Evolutionary conservation across 2,888 invertebrate species (phyloP), one percentile per base, ranked within the genome.

Genomic region (Callyntrura sp.): DNA sequence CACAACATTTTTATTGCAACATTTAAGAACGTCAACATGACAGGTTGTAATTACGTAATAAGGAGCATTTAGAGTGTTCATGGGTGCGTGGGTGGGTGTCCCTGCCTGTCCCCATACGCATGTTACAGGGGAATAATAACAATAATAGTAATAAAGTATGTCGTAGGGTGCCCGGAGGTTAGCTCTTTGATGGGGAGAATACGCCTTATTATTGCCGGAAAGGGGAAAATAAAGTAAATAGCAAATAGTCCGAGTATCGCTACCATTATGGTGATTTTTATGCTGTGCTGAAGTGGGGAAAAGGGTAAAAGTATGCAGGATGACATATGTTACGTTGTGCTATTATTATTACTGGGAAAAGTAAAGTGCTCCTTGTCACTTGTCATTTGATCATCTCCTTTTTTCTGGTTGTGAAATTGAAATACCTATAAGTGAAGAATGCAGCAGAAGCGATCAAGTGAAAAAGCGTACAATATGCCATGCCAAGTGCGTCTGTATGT

Each of bases 341-440:
- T 14, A 23, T 20, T 45, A 17, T 73, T 73, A 73, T 68, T 68
- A 48, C 68, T 5, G 43, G 28, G 68, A 68, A 78, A 78, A 78
- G 78, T 78, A 78, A 78, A 55, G 78, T 78, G 78, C 78, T 78
- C 55, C 73, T 73, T 78, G 78, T 78, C 78, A 78, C 78, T 78
- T 78, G 78, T 55, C 78, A 78, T 78, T n/a, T 78, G 45, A 55
- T 78, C 51, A 78, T 51, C 76, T 51, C 73, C 25, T 28, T 14
- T 25, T n/a, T 28, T 28, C 23, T n/a, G n/a, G n/a, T n/a, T n/a
- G n/a, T n/a, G n/a, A n/a, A n/a, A n/a, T n/a, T n/a, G n/a, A n/a
- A n/a, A 4, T 3, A 17, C 20, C 3, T 20, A 20, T 20, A 60
- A n/a, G n/a, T 3, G 20, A 11, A 20, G 60, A 60, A 1, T 45